These are phyloP conservation scores for Thryonomys swinderianus DNA, from an alignment of 2,113 vertebrate genomes.

Conservation along the genomic window DNA sequence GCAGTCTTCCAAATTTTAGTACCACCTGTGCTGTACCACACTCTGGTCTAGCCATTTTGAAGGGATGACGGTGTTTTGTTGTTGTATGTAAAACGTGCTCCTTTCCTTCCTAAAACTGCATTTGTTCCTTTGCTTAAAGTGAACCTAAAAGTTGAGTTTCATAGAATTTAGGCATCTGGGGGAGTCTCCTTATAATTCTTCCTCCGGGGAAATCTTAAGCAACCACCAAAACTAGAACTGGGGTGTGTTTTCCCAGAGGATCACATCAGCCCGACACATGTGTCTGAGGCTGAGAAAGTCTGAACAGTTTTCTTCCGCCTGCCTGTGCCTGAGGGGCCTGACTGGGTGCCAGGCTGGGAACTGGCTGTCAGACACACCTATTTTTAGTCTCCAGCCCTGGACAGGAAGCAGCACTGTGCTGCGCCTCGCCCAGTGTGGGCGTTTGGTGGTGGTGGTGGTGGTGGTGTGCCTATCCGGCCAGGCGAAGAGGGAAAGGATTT, in stretches of 20 bases:
- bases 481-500: neutral
- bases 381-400: constrained; percentile 43
- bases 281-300: neutral
- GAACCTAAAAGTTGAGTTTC: constrained; percentile 15
- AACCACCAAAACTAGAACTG: neutral
- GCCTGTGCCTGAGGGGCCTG: neutral
- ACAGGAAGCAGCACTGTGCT: neutral
- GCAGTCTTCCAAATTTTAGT: neutral
- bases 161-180: neutral
- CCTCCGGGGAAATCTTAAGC: neutral
- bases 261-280: neutral
- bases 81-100: neutral
- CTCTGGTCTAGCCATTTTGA: neutral
- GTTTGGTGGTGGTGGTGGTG: neutral
- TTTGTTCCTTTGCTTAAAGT: neutral
- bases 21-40: too few relatives aligned
- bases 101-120: neutral
- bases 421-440: constrained; percentile 47
- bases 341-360: constrained; percentile 42
- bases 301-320: neutral
- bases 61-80: neutral
- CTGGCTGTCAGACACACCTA: constrained; percentile 10
- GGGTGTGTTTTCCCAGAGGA: neutral
- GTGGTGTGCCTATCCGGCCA: neutral
- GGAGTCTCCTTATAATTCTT: neutral